Conservation (phyloP, 2,888 invertebrate species). For the Sarcophaga caerulescens region DNA sequence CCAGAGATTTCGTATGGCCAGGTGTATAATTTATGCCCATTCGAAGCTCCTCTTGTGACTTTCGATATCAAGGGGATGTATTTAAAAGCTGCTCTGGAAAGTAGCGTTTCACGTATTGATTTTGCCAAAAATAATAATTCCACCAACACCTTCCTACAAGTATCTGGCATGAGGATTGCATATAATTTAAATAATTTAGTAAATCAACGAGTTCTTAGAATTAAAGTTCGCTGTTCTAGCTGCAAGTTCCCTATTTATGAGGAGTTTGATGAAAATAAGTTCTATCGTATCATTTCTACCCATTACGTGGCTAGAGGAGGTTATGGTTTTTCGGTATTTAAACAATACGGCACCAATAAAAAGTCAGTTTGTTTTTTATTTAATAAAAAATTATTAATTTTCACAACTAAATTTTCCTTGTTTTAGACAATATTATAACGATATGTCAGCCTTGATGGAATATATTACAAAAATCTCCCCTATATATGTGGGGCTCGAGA, state of each 20-base stretch:
- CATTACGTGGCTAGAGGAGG: conserved; percentile 85
- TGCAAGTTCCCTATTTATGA: conserved; percentile 85
- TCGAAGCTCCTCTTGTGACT: conserved; percentile 50
- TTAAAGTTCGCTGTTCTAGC: conserved; percentile 83
- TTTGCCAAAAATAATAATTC: conserved; percentile 7
- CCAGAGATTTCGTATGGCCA: conserved; percentile 58
- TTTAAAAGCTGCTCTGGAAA: conserved; percentile 56
- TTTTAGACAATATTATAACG: conserved; percentile 55
- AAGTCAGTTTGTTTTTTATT: conserved; percentile 59
- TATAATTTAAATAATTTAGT: conserved; percentile 84
- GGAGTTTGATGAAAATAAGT: conserved; percentile 82
- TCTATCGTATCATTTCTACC: conserved; percentile 84
- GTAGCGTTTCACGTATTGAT: conserved; percentile 48
- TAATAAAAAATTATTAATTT: not conserved
- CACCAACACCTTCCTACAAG: conserved; percentile 79
- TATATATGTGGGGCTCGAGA: conserved; percentile 52
- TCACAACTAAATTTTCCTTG: not conserved
- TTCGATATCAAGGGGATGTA: conserved; percentile 53
- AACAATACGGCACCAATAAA: conserved; percentile 72
- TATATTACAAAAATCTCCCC: conserved; percentile 56
- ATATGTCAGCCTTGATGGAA: conserved; percentile 51
- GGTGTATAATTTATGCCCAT: conserved; percentile 49
- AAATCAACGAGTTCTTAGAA: conserved; percentile 83
- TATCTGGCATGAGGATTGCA: conserved; percentile 81
- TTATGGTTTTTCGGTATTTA: conserved; percentile 83